Evolutionary conservation across 2,888 invertebrate genomes (phyloP).

Genomic region (Andrena flavipes): DNA sequence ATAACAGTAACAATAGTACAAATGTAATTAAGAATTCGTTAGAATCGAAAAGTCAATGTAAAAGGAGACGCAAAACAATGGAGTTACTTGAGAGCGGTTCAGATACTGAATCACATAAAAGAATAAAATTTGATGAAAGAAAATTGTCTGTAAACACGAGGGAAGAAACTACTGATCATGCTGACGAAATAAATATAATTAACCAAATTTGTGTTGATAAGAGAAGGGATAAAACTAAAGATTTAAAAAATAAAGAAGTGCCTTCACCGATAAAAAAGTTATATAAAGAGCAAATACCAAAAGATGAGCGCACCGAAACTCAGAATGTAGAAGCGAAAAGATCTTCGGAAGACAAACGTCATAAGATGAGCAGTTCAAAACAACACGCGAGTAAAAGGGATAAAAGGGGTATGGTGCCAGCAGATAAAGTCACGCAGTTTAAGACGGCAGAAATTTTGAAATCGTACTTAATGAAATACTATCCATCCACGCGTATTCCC

Average conservation of each 20-base stretch:
- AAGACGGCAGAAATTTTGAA: constrained; percentile 76
- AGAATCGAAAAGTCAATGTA: constrained; percentile 34
- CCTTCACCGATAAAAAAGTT: neutral
- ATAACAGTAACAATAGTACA: neutral
- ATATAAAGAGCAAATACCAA: neutral
- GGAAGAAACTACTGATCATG: neutral
- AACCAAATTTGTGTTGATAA: neutral
- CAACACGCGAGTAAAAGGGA: constrained; percentile 44
- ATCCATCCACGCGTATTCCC: constrained; percentile 76
- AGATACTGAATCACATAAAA: constrained; percentile 39
- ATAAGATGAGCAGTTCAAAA: constrained; percentile 12
- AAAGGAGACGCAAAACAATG: constrained; percentile 45
- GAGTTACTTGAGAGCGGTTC: constrained; percentile 42
- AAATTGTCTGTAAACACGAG: constrained; percentile 4
- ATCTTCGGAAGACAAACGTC: constrained; percentile 8
- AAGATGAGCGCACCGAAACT: neutral
- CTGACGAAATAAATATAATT: neutral
- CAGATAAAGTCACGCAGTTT: constrained; percentile 71
- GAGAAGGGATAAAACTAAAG: constrained; percentile 3
- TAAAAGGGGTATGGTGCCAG: constrained; percentile 56
- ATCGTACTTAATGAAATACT: constrained; percentile 77
- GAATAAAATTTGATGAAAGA: constrained; percentile 13
- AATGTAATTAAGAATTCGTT: constrained; percentile 11
- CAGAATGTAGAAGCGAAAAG: constrained; percentile 33
- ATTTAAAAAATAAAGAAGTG: constrained; percentile 6